Base-by-base conservation (phyloP, 2,888 invertebrate genomes). In the Tenthredo mesomela region DNA sequence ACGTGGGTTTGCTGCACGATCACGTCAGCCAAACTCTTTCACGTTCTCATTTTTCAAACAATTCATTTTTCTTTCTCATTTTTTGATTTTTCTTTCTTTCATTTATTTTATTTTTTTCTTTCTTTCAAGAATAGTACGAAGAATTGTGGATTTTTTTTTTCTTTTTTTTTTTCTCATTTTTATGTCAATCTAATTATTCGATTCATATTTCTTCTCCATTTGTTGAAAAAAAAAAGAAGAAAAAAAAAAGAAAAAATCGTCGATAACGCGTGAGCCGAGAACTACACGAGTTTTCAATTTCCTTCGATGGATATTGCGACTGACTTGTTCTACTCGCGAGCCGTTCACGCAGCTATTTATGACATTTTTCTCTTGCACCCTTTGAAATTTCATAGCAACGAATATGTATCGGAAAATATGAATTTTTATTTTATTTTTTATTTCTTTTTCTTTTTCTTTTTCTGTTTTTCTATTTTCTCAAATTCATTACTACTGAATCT, bases 1-100 rank as follows among this genome's bases (percentile, higher is more conserved):
- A 71, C 77, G 77, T 15, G 54, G 21, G 84, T 71, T 75, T 86
- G 85, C 54, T 54, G 54, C 54, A 54, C 54, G 54, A 54, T 54
- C 54, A 86, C 47, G 75, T 33, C 75, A 33, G 25, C 47, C 50
- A 54, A 18, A 58, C 58, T 61, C 80, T 25, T n/a, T 50, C 61
- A n/a, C 37, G 9, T 18, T 18, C 25, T 25, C 10, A 25, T 61
- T 61, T 25, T 61, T 61, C 21, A 3, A 25, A 25, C 21, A 25
- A 61, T 25, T 21, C 12, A 12, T 61, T 12, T 61, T 61, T 61
- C 4, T 61, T 12, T 61, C 10, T 9, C 29, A 29, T 29, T 2
- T 29, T 29, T 29, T 29, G 29, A 29, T 29, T 29, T 29, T n/a
- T n/a, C n/a, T n/a, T n/a, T n/a, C n/a, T n/a, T n/a, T n/a, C n/a